Evolutionary conservation across 2,797 vertebrate genomes (phyloP), one percentile per base, ranked within the genome.

Genomic region (Bryconaethiops microstoma): DNA sequence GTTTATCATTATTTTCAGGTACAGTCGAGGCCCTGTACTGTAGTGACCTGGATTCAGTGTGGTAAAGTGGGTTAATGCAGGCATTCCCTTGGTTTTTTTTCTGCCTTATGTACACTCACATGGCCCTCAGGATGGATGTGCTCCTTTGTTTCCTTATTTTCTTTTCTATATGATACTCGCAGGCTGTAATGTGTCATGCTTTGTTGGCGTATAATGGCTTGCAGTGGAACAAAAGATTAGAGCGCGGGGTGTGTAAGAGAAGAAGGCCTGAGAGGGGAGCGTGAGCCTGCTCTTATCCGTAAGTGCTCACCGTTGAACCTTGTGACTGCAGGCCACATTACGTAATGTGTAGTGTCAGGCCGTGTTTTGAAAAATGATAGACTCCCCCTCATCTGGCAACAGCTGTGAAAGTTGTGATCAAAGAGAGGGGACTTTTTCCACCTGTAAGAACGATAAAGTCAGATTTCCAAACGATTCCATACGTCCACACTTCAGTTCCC

Each of bases 1-100:
- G 91, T 90, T 92, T 90, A 91, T 90, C 89, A 92, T 93, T 92
- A 92, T 91, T 89, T 82, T 81, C 82, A 86, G 74, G 83, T 90
- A 92, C 90, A 62, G 75, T 71, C 12, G 19, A 77, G 57, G 52
- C 57, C 67, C 65, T 78, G 65, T 72, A 50, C 54, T 4, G 21
- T 4, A 4, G 13, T 57, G 60, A 17, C 50, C 48, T 48, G 9
- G 29, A 57, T 57, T 74, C 52, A 5, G 17, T 9, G 9, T 50
- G 62, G 16, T 62, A 68, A 88, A 82, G 89, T 2, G 57, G 42
- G 82, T 85, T 88, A 89, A 91, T 87, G 88, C 83, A 78, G 88
- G 86, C 75, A 88, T 71, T 76, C 78, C 79, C 19, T 25, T 57
- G 1, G 14, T 39, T 60, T 79, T 67, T 54, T 81, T 83, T 89